A percentile compares a stretch with the other conserved stretches of the same genome.
Conservation (phyloP, 1,140 invertebrate genomes). For the Harpegnathos saltator region DNA sequence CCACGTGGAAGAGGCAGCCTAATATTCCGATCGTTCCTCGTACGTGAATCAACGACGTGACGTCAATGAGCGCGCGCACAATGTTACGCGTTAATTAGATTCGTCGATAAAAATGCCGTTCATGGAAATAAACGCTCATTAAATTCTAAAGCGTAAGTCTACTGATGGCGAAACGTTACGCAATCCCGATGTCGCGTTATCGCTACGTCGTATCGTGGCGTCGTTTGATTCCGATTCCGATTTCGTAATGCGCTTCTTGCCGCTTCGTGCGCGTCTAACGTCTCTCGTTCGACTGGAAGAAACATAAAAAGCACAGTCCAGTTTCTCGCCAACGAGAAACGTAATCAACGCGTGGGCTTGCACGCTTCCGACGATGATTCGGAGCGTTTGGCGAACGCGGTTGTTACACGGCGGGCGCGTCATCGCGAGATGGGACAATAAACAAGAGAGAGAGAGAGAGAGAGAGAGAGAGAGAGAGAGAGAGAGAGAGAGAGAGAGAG, state of each 20-base stretch:
- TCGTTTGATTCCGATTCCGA: conserved; percentile 1
- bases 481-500: too few relatives aligned
- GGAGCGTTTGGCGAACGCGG: too few relatives aligned
- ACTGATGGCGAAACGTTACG: conserved; percentile 21
- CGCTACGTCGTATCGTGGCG: neutral
- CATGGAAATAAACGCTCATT: conserved; percentile 21
- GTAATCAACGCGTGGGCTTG: too few relatives aligned
- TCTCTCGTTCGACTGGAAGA: too few relatives aligned
- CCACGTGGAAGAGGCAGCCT: neutral
- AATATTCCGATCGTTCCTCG: conserved; percentile 1
- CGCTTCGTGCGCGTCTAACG: too few relatives aligned
- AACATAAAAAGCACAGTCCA: too few relatives aligned
- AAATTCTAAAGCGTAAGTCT: neutral
- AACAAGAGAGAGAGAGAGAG: too few relatives aligned
- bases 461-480: too few relatives aligned
- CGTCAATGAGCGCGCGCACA: neutral
- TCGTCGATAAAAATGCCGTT: neutral
- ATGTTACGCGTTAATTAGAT: neutral
- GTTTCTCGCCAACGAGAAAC: too few relatives aligned
- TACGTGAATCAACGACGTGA: conserved; percentile 14
- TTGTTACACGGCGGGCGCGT: too few relatives aligned
- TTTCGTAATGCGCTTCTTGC: neutral
- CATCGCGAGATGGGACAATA: too few relatives aligned
- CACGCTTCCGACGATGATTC: too few relatives aligned
- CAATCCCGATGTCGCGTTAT: neutral